Base-by-base conservation (phyloP, 2,888 invertebrate genomes). In the Tipula helvola region DNA sequence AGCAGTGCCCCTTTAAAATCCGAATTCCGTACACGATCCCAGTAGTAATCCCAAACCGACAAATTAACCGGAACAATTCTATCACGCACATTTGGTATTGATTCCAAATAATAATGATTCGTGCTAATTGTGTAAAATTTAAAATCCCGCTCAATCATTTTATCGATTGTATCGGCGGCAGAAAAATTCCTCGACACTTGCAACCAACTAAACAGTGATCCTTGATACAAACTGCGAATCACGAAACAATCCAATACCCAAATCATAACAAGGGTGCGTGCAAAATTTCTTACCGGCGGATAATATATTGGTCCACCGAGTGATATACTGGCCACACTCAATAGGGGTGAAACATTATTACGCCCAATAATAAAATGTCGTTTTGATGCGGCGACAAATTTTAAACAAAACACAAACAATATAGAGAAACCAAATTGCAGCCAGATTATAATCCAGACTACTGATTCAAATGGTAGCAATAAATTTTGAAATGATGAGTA, bases 171-270 rank as follows among this genome's bases (percentile, higher is more conserved):
- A 44, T 85, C 85, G 18, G 39, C 16, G 12, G 41, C 0, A 3
- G 85, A 39, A 10, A 0, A 85, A 85, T 85, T 85, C 18, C 18
- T 85, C 12, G 7, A 8, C 3, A 42, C 10, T 18, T 88, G 87
- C 12, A 88, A n/a, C 39, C 87, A 87, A 13, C 87, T 57, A 84
- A 87, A 88, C 5, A 88, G 57, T 18, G 88, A 84, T 16, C 88
- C 88, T 87, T 88, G 88, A 86, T 88, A 88, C 8, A 87, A 87
- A n/a, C 47, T 87, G 28, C 88, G 86, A 41, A 88, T n/a, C 5
- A 88, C 52, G 10, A 87, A 13, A 16, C 87, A 87, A 13, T 39
- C 39, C 3, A 87, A 28, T 5, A 87, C 12, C 88, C 88, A 88
- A n/a, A 88, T 87, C 10, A 87, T 85, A 2, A 87, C 57, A 10